phyloP scores from a whole-genome alignment of 2,113 vertebrate species.

The Piprites chloris region DNA sequence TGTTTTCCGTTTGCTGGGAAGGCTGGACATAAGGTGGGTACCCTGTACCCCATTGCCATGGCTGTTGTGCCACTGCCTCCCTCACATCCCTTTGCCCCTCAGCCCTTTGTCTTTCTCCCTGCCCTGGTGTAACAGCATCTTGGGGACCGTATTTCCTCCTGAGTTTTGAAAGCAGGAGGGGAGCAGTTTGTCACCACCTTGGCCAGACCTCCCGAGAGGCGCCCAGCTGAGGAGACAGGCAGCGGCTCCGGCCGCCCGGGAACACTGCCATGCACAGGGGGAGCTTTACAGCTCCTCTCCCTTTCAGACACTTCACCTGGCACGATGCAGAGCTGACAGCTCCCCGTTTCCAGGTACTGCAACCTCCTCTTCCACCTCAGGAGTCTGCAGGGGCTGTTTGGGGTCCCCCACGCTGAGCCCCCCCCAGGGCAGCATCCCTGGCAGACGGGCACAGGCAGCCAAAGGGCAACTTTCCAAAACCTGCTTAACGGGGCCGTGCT shows the following conservation, averaged over 20 bases:
- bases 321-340: background rate
- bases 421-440: background rate
- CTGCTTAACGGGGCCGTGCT: background rate
- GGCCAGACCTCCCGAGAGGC: background rate
- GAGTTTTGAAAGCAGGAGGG: background rate
- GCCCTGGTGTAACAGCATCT: background rate
- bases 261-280: background rate
- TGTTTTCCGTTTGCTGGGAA: background rate
- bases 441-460: background rate
- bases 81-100: background rate
- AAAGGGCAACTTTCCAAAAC: slow-evolving; percentile 13
- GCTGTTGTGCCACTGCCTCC: background rate
- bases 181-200: background rate
- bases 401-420: background rate
- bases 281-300: background rate
- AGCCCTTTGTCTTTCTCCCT: background rate
- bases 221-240: background rate
- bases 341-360: background rate
- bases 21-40: background rate
- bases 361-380: background rate
- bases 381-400: background rate
- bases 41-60: fast-evolving
- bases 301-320: background rate
- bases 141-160: background rate
- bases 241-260: fast-evolving